phyloP scores from a whole-genome alignment of 2,113 vertebrate genomes.

The Sphyrna mokarran region DNA sequence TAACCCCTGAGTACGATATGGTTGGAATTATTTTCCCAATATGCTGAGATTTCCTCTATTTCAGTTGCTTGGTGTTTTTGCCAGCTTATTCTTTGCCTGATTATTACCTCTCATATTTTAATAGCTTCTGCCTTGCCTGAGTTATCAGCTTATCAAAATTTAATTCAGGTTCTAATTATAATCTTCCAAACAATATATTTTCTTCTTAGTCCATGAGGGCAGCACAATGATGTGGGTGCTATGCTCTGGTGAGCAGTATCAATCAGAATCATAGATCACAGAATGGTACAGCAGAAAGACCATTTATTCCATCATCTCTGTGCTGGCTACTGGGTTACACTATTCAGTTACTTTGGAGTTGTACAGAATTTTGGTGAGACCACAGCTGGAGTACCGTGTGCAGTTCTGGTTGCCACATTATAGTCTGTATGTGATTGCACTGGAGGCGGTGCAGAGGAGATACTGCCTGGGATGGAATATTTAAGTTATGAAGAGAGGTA shows the following conservation, averaged over 20 bases:
- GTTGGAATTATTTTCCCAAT: background rate
- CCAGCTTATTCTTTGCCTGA: background rate
- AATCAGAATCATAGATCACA: background rate
- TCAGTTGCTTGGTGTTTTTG: background rate
- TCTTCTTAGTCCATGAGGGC: background rate
- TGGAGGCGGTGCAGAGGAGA: no score
- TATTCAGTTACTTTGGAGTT: background rate
- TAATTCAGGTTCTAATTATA: background rate
- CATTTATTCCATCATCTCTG: background rate
- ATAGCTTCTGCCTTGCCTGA: background rate
- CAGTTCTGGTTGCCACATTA: no score
- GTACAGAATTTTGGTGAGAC: no score
- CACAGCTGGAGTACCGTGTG: no score
- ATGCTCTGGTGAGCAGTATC: background rate
- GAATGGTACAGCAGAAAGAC: background rate
- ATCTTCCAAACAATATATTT: background rate
- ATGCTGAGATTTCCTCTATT: background rate
- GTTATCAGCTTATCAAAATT: background rate
- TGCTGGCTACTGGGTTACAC: background rate
- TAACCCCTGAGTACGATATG: background rate
- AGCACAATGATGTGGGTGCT: background rate
- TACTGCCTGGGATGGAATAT: no score
- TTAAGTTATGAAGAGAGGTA: no score
- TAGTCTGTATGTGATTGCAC: no score
- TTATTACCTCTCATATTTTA: background rate